Conservation (phyloP, 2,113 vertebrate genomes). For the Apus apus region DNA sequence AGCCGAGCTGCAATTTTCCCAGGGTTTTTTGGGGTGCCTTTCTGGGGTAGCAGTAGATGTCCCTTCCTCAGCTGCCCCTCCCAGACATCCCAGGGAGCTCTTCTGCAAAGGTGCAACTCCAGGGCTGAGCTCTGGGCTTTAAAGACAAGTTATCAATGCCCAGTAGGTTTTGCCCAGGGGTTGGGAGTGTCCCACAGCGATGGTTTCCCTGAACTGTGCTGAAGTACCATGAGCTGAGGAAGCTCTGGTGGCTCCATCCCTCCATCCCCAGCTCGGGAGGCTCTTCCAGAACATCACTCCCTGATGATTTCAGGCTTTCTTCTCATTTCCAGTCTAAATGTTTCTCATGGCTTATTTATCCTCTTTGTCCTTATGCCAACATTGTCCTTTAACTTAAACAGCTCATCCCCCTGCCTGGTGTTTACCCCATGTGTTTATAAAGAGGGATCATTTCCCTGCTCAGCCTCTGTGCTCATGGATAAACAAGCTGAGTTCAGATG, state of each 20-base stretch:
- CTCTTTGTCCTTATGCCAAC: background rate
- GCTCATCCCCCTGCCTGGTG: background rate
- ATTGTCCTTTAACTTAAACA: background rate
- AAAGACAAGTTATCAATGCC: background rate
- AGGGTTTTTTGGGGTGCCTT: accelerated
- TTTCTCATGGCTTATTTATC: background rate
- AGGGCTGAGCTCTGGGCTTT: background rate
- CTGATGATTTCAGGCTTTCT: background rate
- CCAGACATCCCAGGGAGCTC: background rate
- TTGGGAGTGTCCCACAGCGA: background rate
- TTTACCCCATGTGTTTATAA: background rate
- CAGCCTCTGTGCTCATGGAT: accelerated
- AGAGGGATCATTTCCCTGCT: background rate
- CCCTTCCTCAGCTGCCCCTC: background rate
- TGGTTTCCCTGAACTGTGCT: background rate
- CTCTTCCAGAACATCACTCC: background rate
- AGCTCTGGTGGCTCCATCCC: background rate
- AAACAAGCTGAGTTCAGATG: background rate
- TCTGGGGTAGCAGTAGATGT: background rate
- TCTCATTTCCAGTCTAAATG: background rate
- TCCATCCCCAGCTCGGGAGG: background rate
- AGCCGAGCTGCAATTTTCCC: accelerated
- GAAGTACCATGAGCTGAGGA: background rate
- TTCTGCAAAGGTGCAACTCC: background rate
- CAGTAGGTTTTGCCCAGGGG: background rate